Conservation (phyloP, 2,888 invertebrate genomes). For the Eudasyphora cyanicolor region DNA sequence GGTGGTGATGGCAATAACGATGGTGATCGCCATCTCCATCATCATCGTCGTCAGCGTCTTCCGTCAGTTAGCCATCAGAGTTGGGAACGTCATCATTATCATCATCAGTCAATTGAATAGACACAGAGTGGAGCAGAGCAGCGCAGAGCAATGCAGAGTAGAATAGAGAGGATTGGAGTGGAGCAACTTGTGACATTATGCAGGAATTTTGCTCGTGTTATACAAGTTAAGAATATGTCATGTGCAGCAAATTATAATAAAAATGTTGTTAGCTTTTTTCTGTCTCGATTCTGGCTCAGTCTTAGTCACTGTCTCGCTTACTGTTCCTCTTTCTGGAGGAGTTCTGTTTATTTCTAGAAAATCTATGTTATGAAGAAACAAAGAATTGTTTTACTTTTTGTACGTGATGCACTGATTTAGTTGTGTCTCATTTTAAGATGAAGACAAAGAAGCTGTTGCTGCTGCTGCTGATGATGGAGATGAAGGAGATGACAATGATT, state of each 20-base stretch:
- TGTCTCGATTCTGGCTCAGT: background rate
- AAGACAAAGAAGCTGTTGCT: background rate
- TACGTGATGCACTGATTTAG: constrained; percentile 61
- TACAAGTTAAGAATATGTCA: constrained; percentile 66
- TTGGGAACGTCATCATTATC: constrained; percentile 34
- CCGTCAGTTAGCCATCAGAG: constrained; percentile 39
- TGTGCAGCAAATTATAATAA: constrained; percentile 67
- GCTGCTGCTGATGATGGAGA: background rate
- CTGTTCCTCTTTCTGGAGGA: background rate
- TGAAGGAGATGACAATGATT: background rate
- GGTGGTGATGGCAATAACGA: background rate
- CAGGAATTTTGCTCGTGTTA: constrained; percentile 66
- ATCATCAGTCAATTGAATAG: constrained; percentile 61
- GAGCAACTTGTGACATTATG: constrained; percentile 65
- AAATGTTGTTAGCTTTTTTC: constrained; percentile 63
- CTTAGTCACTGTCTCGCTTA: background rate
- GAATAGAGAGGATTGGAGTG: too few relatives aligned
- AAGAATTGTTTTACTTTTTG: constrained; percentile 6
- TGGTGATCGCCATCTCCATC: background rate
- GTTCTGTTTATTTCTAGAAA: background rate
- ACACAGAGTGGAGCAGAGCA: too few relatives aligned
- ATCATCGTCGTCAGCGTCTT: constrained; percentile 63
- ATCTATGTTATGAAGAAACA: constrained; percentile 5
- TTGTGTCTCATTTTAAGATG: constrained; percentile 39
- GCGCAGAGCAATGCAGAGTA: too few relatives aligned